Percentiles rank a stretch among this genome's conserved stretches.
Evolutionary conservation across 2,797 vertebrate genomes (phyloP).

Genomic region (Semotilus atromaculatus): DNA sequence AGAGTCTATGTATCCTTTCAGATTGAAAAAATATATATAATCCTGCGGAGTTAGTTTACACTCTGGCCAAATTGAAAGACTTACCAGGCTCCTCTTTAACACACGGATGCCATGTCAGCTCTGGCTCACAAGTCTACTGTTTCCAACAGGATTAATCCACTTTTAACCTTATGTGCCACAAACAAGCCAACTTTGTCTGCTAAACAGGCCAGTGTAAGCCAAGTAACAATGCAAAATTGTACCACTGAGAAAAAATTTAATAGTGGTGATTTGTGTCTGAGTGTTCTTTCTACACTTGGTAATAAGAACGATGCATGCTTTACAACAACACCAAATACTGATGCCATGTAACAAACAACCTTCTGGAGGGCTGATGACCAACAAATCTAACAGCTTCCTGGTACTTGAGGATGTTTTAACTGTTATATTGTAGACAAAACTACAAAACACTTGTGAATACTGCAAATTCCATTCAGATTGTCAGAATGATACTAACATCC

Average conservation of each 20-base stretch:
- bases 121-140: constrained; percentile 63
- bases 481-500: neutral
- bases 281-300: constrained; percentile 2
- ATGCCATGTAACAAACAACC: neutral
- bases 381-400: neutral
- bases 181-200: constrained; percentile 55
- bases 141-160: constrained; percentile 62
- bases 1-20: constrained; percentile 62
- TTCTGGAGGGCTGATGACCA: neutral
- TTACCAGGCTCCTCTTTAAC: constrained; percentile 55
- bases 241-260: constrained; percentile 1
- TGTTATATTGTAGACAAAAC: neutral
- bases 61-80: constrained; percentile 45
- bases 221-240: constrained; percentile 44
- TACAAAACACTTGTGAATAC: neutral
- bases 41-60: constrained; percentile 70
- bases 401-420: neutral
- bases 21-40: constrained; percentile 64
- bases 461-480: neutral
- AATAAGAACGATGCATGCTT: neutral
- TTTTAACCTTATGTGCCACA: constrained; percentile 51
- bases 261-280: constrained; percentile 24
- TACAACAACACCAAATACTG: neutral
- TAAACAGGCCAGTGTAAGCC: constrained; percentile 53
- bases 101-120: constrained; percentile 64